phyloP scores from a whole-genome alignment of 2,888 invertebrate species.

The Agriotes lineatus region DNA sequence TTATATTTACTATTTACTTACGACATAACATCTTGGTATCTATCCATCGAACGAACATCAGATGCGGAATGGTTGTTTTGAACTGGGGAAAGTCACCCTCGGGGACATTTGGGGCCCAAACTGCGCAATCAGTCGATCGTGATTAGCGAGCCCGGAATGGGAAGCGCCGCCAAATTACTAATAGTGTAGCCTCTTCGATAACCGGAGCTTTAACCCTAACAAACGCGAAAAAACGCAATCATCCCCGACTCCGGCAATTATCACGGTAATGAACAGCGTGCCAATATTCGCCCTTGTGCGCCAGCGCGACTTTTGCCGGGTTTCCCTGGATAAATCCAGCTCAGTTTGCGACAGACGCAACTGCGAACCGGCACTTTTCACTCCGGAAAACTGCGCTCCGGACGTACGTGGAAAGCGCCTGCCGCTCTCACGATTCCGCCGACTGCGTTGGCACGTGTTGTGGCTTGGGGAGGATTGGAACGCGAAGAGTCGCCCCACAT shows the following conservation, averaged over 20 bases:
- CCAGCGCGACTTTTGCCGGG: constrained; percentile 57
- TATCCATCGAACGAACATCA: too few relatives aligned
- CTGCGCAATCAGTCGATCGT: constrained; percentile 22
- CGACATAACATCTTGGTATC: too few relatives aligned
- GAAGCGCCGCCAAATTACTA: constrained; percentile 38
- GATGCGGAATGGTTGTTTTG: constrained; percentile 5
- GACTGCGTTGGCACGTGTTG: too few relatives aligned
- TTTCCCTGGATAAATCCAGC: constrained; percentile 58
- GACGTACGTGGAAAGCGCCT: constrained; percentile 8
- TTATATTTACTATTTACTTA: too few relatives aligned
- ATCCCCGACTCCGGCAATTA: constrained; percentile 56
- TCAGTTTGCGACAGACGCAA: constrained; percentile 57
- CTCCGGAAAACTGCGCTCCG: constrained; percentile 44
- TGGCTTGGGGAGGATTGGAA: too few relatives aligned
- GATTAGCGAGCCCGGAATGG: constrained; percentile 27
- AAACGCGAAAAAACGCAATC: constrained; percentile 52
- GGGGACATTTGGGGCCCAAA: constrained; percentile 18
- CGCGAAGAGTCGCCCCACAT: too few relatives aligned
- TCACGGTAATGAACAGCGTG: constrained; percentile 55
- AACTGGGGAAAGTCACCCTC: constrained; percentile 4
- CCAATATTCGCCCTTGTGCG: constrained; percentile 52
- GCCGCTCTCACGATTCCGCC: too few relatives aligned
- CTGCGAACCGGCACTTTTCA: constrained; percentile 46
- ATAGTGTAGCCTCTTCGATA: constrained; percentile 42
- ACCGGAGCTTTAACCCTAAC: constrained; percentile 40